Conservation (phyloP, 1,140 invertebrate genomes). For the Lepidostoma basale region DNA sequence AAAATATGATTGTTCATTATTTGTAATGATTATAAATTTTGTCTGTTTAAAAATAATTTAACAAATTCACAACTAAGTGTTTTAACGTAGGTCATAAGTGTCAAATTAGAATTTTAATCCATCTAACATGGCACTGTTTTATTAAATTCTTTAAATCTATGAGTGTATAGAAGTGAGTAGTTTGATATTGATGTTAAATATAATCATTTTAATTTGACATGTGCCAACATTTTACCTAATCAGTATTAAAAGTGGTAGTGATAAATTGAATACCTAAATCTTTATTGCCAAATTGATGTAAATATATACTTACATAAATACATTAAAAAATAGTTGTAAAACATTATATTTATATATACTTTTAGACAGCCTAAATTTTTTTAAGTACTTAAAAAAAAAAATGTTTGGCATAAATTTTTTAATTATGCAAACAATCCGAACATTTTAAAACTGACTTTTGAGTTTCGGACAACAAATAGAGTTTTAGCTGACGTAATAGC, state of each 20-base stretch:
- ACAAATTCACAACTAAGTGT: slow-evolving; percentile 9
- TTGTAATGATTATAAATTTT: slow-evolving; percentile 9
- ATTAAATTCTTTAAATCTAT: slow-evolving; percentile 17
- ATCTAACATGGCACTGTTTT: neutral
- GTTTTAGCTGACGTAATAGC: no score
- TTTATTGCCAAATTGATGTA: slow-evolving; percentile 31
- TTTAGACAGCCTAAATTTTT: no score
- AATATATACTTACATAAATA: no score
- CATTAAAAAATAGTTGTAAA: no score
- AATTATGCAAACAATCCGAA: no score
- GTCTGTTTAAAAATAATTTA: neutral
- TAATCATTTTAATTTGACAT: slow-evolving; percentile 3
- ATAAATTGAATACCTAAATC: slow-evolving; percentile 1
- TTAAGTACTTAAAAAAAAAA: no score
- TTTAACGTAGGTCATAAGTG: slow-evolving; percentile 17
- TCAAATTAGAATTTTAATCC: neutral
- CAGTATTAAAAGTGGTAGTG: slow-evolving; percentile 61
- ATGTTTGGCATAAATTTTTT: no score
- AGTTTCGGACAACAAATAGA: no score
- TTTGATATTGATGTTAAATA: slow-evolving; percentile 10
- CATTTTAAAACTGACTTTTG: no score
- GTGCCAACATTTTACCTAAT: slow-evolving; percentile 53
- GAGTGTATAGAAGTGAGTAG: slow-evolving; percentile 27
- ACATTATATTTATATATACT: no score
- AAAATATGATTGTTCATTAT: no score